Evolutionary conservation across 2,888 invertebrate species (phyloP), one percentile per base, ranked within the genome.

Genomic region (Amblyteles armatorius): DNA sequence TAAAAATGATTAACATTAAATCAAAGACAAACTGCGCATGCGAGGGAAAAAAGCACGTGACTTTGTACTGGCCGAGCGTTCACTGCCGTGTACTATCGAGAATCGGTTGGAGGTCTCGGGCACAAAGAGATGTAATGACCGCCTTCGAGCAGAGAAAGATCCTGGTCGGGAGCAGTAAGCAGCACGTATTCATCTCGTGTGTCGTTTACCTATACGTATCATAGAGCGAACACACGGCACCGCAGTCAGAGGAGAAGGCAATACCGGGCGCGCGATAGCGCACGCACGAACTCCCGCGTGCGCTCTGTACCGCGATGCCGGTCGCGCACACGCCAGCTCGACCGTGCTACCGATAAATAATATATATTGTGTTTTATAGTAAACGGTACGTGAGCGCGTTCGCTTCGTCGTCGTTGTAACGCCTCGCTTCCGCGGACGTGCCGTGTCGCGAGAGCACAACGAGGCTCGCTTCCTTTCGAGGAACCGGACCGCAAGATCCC

Each of bases 291-390:
- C 80, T 78, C 44, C 81, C 69, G 83, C 65, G 83, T 83, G 78
- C 79, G 82, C 77, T 79, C 80, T 85, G 78, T 76, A 80, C 63
- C 81, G 80, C 80, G 79, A 72, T 85, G 71, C 81, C 79, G 72
- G 83, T 85, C 74, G 81, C 78, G 69, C 57, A 78, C 50, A 26
- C 78, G 68, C 36, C 67, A 48, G 69, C 79, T 78, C 77, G 74
- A 74, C 69, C 82, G 77, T 74, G 77, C 74, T 87, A 83, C 79
- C 85, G 87, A 85, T 83, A 87, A 87, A 85, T 86, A 82, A 85
- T 83, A 86, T 85, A 85, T 85, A 85, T 85, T 85, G 83, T 85
- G 83, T 85, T 86, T 86, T 86, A 85, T 86, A 83, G 78, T 82
- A 84, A 82, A 84, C 65, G 78, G 78, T 82, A 82, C 81, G 84